A percentile compares a stretch with the other conserved stretches of the same genome.
Evolutionary conservation across 2,888 invertebrate species (phyloP).

Genomic region (Ichneumoninae sp.): DNA sequence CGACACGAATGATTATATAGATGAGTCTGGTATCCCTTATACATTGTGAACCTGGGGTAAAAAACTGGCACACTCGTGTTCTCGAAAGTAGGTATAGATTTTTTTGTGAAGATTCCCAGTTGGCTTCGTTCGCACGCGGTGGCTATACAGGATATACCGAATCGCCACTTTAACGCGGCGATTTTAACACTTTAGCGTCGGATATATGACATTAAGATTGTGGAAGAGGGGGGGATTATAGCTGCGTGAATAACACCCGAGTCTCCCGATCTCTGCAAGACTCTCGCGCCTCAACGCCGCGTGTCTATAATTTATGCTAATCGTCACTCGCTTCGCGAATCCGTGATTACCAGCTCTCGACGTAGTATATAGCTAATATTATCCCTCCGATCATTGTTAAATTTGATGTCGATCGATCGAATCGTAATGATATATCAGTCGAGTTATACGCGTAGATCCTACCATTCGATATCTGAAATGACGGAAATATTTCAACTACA

Average conservation of each 20-base stretch:
- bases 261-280: slow-evolving; percentile 47
- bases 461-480: slow-evolving; percentile 16
- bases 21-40: slow-evolving; percentile 11
- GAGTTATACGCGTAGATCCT: slow-evolving; percentile 8
- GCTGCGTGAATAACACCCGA: slow-evolving; percentile 68
- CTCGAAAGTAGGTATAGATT: slow-evolving; percentile 48
- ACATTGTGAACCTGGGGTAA: slow-evolving; percentile 40
- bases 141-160: slow-evolving; percentile 37
- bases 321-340: slow-evolving; percentile 71
- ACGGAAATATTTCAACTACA: slow-evolving; percentile 23
- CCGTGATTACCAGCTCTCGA: slow-evolving; percentile 63
- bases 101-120: slow-evolving; percentile 39
- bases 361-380: slow-evolving; percentile 14
- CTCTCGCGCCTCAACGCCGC: slow-evolving; percentile 56
- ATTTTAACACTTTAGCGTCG: slow-evolving; percentile 78
- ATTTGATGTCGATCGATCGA: slow-evolving; percentile 71
- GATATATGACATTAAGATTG: slow-evolving; percentile 78
- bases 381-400: slow-evolving; percentile 74
- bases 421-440: slow-evolving; percentile 69
- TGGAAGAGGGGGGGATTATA: slow-evolving; percentile 67
- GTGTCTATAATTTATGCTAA: slow-evolving; percentile 80
- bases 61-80: slow-evolving; percentile 34
- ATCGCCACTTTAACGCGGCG: slow-evolving; percentile 73
- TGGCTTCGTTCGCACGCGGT: slow-evolving; percentile 47
- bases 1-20: slow-evolving; percentile 58